phyloP scores from a whole-genome alignment of 1,140 invertebrate species.

The Atopsyche davidsoni region DNA sequence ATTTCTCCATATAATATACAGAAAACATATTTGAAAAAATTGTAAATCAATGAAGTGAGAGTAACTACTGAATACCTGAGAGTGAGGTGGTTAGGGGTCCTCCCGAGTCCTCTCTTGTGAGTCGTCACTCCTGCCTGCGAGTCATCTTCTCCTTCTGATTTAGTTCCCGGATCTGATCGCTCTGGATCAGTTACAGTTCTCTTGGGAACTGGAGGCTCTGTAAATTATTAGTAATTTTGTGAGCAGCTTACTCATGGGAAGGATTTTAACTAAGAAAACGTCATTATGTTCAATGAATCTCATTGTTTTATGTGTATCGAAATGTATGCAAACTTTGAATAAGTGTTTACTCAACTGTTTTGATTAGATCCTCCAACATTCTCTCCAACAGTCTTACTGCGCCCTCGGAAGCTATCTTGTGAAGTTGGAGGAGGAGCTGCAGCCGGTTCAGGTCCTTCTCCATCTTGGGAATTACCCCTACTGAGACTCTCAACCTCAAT shows the following conservation, averaged over 20 bases:
- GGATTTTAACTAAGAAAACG: too few relatives aligned
- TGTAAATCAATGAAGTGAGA: slow-evolving; percentile 30
- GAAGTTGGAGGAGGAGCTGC: slow-evolving; percentile 39
- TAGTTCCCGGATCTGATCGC: slow-evolving; percentile 65
- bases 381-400: slow-evolving; percentile 87
- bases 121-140: slow-evolving; percentile 58
- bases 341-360: too few relatives aligned
- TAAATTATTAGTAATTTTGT: not conserved
- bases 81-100: slow-evolving; percentile 87
- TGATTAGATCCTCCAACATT: too few relatives aligned
- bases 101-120: slow-evolving; percentile 69
- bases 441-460: slow-evolving; percentile 45
- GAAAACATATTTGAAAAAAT: slow-evolving; percentile 19
- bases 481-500: slow-evolving; percentile 77
- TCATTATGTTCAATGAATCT: too few relatives aligned
- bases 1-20: slow-evolving; percentile 1
- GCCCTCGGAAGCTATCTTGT: slow-evolving; percentile 62
- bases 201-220: slow-evolving; percentile 13
- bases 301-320: not conserved
- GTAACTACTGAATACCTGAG: slow-evolving; percentile 56
- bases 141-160: slow-evolving; percentile 84
- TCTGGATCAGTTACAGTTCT: slow-evolving; percentile 42
- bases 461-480: slow-evolving; percentile 51
- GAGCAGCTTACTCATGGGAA: too few relatives aligned
- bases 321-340: not conserved